Percentiles rank a stretch among this genome's conserved stretches.
Conservation (phyloP, 2,888 invertebrate genomes). For the Eremobia ochroleuca region DNA sequence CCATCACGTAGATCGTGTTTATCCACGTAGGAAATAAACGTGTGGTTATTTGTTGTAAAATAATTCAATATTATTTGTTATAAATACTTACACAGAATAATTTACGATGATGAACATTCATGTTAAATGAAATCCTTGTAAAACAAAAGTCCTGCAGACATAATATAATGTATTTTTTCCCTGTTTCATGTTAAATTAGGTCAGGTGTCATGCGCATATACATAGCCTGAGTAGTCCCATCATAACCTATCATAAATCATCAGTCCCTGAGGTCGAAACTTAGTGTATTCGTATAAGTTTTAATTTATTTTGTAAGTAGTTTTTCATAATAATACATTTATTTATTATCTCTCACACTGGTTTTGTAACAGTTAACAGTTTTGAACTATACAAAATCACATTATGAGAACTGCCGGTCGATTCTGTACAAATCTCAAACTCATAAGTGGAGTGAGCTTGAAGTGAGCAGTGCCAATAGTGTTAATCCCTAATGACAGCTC, state of each 20-base stretch:
- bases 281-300: conserved; percentile 7
- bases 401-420: too few species aligned
- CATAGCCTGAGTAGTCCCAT: neutral
- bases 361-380: too few species aligned
- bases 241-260: neutral
- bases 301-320: conserved; percentile 11
- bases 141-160: neutral
- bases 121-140: neutral
- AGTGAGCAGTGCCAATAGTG: too few species aligned
- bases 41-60: neutral
- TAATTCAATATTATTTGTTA: neutral
- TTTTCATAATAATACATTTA: neutral
- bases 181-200: conserved; percentile 9
- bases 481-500: too few species aligned
- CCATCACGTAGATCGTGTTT: too few species aligned
- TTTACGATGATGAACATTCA: neutral
- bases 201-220: neutral
- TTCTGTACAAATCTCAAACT: too few species aligned
- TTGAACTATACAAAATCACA: too few species aligned
- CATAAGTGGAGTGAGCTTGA: too few species aligned
- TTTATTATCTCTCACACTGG: too few species aligned
- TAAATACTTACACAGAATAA: neutral
- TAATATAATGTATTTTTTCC: conserved; percentile 12
- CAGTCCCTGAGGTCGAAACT: neutral
- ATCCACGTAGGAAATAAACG: neutral